Evolutionary conservation across 2,797 vertebrate genomes (phyloP), one percentile per base, ranked within the genome.

Genomic region (Silurus aristotelis): DNA sequence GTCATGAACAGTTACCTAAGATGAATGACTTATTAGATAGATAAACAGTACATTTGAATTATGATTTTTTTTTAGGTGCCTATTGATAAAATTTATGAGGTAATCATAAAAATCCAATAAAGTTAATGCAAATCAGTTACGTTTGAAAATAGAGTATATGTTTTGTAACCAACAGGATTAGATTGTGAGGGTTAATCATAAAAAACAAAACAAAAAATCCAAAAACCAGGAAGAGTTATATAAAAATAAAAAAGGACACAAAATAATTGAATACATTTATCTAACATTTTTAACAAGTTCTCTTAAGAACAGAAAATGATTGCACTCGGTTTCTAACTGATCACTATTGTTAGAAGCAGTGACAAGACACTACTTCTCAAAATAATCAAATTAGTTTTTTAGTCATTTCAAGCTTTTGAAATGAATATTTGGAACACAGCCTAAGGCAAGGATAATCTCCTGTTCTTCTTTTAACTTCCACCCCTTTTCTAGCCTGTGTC

Each of bases 361-460:
- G 20, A 64, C 38, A 66, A 80, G 46, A n/a, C 43, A 52, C n/a
- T 55, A 73, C 25, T 31, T 83, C 70, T 73, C 55, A 12, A 76
- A 56, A 76, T 76, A 83, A 76, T 76, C 17, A 55, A 76, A 76
- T 83, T 17, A 76, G 19, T n/a, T 55, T 55, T 83, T 75, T 9
- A 76, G 60, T 66, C 46, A 83, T 31, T 76, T 66, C 25, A 81
- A 72, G 61, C n/a, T 77, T 87, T 84, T 71, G 56, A 85, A 85
- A 80, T 60, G 6, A 83, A 64, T 83, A 75, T 85, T 85, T 70
- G 64, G n/a, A 82, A 70, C 17, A 78, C 31, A 67, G 85, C 87
- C 87, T 67, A 12, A 73, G 87, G 87, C 58, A 81, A 67, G 73
- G 85, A 88, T 88, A 82, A 86, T 56, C 75, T 84, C 72, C 15